Evolutionary conservation across 1,140 invertebrate species (phyloP), one percentile per base, ranked within the genome.

Genomic region (Cyclina sinensis): DNA sequence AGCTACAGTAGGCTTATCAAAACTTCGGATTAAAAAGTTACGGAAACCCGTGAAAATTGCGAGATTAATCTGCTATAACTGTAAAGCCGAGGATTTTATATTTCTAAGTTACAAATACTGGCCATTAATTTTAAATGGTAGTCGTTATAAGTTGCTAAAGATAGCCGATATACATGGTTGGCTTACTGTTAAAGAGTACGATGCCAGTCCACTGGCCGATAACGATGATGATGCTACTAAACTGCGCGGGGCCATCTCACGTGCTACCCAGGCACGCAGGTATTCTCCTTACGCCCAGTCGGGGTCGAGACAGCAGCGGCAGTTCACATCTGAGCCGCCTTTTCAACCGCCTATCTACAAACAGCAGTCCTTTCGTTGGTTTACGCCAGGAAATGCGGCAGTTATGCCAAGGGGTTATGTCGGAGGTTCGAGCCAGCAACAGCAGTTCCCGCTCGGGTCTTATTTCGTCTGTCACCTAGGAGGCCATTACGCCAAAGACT

Each of bases 131-230:
- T n/a, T n/a, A n/a, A n/a, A n/a, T 32, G 7, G 68, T 73, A 24
- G 37, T 16, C 46, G 78, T 24, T 57, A 80, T 37, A 80, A 80
- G 35, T 32, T 80, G n/a, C 48, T 80, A 18, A 80, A 80, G 51
- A 57, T 80, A 57, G 78, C 78, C 4, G 78, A 80, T 32, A 80
- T 57, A 24, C 78, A 80, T 57, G 78, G 78, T 11, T 80, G 78
- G 78, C n/a, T 32, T 37, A 80, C 78, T 32, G 78, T 80, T 32
- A 7, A 37, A 35, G 78, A 80, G 51, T 80, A 80, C 39, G 18
- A 11, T 59, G 46, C 27, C 18, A 54, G 54, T 59, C 78, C 78
- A 32, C 46, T 57, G 48, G 78, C 78, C 35, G 21, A 35, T 73
- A 73, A 80, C 37, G 46, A 27, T 32, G 78, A 80, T 7, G 78